Evolutionary conservation across 2,113 vertebrate genomes (phyloP).

Genomic region (Coptodon rendalli): DNA sequence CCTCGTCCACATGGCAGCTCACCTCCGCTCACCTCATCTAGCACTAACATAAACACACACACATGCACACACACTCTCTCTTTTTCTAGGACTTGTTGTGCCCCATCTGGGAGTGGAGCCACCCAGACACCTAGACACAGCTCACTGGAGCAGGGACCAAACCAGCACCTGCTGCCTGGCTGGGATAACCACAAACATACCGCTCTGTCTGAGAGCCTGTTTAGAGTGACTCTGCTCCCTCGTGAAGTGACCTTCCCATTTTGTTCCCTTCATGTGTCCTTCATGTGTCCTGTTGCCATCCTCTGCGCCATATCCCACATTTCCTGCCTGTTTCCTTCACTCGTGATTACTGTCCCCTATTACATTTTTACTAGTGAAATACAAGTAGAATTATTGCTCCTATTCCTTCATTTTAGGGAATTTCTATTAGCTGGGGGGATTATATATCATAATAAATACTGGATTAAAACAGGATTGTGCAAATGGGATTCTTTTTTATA

Average conservation of each 20-base stretch:
- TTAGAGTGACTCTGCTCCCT: neutral
- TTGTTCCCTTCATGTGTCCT: neutral
- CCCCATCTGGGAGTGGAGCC: conserved; percentile 48
- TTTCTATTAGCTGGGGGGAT: neutral
- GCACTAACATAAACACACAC: neutral
- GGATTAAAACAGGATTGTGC: neutral
- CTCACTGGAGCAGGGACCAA: conserved; percentile 58
- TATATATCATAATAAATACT: neutral
- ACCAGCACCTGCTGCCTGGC: conserved; percentile 59
- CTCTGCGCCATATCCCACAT: neutral
- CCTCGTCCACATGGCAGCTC: conserved; percentile 46
- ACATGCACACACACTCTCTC: neutral
- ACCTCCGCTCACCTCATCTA: conserved; percentile 12
- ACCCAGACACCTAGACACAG: conserved; percentile 48
- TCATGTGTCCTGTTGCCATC: neutral
- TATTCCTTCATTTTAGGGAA: neutral
- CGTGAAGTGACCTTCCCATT: conserved; percentile 23
- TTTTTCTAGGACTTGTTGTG: conserved; percentile 9
- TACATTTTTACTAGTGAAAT: neutral
- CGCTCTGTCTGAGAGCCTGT: neutral
- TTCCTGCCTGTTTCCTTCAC: neutral
- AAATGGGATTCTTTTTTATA: neutral
- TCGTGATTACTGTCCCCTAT: neutral
- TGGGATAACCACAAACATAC: neutral
- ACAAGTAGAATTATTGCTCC: neutral